These are phyloP conservation scores for Acanthosoma haemorrhoidale DNA, from an alignment of 2,888 invertebrate species.

Conservation along the genomic window DNA sequence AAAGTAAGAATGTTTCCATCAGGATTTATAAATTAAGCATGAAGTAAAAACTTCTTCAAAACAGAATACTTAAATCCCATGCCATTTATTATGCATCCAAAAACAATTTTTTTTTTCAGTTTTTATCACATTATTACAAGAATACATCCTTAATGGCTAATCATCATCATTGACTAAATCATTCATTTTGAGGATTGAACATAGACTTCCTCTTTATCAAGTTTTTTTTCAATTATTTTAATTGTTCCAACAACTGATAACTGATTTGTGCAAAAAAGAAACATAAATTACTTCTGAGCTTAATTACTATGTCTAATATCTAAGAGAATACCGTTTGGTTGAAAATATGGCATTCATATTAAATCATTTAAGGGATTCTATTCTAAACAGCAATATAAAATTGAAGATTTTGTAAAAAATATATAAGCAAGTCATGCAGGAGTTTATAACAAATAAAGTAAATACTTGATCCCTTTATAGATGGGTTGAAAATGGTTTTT, in stretches of 20 bases:
- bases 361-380: background rate
- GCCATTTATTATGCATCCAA: too few species aligned
- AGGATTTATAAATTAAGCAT: too few species aligned
- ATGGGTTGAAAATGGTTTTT: background rate
- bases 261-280: background rate
- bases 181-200: too few species aligned
- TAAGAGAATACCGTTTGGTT: background rate
- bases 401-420: background rate
- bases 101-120: too few species aligned
- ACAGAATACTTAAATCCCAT: too few species aligned
- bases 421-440: slow-evolving; percentile 1
- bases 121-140: too few species aligned
- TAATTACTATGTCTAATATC: background rate
- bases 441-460: background rate
- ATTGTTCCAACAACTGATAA: background rate
- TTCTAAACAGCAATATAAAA: background rate
- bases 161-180: too few species aligned
- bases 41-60: too few species aligned
- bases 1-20: too few species aligned
- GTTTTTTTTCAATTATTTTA: background rate
- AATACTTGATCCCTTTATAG: background rate
- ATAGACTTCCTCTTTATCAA: too few species aligned
- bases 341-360: background rate
- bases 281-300: background rate
- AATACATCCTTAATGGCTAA: too few species aligned